These are phyloP conservation scores for Aphelenchoides avenae DNA, from an alignment of 1,140 invertebrate species.

Conservation along the genomic window DNA sequence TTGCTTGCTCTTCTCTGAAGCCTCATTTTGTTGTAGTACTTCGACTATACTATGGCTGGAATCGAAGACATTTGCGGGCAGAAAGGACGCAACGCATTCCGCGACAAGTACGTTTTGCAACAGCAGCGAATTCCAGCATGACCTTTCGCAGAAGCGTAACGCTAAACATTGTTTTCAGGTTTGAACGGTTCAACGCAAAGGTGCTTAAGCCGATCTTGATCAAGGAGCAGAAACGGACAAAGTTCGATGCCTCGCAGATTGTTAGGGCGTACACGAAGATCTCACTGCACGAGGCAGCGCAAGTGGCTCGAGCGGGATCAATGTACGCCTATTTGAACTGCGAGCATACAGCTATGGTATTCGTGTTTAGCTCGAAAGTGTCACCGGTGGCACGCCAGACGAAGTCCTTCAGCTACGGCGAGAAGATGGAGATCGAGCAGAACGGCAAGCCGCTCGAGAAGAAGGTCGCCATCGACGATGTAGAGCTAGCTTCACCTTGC, in stretches of 20 bases:
- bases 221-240: slow-evolving; percentile 35
- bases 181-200: slow-evolving; percentile 55
- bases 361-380: slow-evolving; percentile 8
- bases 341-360: too few species aligned
- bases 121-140: neutral
- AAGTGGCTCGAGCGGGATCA: slow-evolving; percentile 23
- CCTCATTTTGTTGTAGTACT: slow-evolving; percentile 27
- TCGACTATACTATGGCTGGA: slow-evolving; percentile 45
- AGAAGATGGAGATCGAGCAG: too few species aligned
- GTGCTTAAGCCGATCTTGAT: slow-evolving; percentile 51
- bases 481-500: too few species aligned
- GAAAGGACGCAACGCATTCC: slow-evolving; percentile 28
- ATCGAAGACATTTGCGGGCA: slow-evolving; percentile 43
- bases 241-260: slow-evolving; percentile 45
- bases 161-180: slow-evolving; percentile 30
- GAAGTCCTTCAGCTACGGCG: neutral
- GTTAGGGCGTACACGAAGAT: slow-evolving; percentile 53
- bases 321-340: too few species aligned
- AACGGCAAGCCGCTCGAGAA: too few species aligned
- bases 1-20: slow-evolving; percentile 15
- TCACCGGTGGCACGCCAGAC: slow-evolving; percentile 6
- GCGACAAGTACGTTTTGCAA: too few species aligned
- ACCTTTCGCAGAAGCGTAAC: neutral
- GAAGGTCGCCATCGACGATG: too few species aligned
- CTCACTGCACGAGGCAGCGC: slow-evolving; percentile 45